Percentiles rank a stretch among this genome's conserved stretches.
Conservation (phyloP, 2,113 vertebrate genomes). For the Phylloscopus trochilus region DNA sequence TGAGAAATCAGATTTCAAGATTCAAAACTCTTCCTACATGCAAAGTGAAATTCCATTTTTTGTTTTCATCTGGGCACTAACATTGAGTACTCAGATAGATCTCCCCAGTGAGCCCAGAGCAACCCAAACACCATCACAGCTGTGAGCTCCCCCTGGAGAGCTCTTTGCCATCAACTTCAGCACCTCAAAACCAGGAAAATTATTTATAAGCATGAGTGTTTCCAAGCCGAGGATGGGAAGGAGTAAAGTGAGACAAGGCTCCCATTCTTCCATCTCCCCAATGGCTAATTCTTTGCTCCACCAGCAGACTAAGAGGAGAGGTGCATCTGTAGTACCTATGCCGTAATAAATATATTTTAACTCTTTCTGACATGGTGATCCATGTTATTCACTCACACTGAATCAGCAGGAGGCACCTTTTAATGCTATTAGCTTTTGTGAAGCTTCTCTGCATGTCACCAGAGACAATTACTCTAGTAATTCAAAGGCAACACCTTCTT, state of each 20-base stretch:
- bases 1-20: not conserved
- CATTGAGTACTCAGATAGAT: not conserved
- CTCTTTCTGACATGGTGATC: not conserved
- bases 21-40: not conserved
- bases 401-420: not conserved
- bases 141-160: not conserved
- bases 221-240: not conserved
- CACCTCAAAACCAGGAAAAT: not conserved
- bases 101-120: not conserved
- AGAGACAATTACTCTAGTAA: constrained; percentile 21
- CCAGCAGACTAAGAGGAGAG: not conserved
- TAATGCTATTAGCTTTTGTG: not conserved
- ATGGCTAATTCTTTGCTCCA: not conserved
- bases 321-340: not conserved
- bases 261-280: not conserved
- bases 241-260: not conserved
- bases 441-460: not conserved
- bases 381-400: not conserved
- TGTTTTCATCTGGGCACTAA: not conserved
- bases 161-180: not conserved
- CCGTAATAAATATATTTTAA: not conserved
- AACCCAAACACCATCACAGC: not conserved
- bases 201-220: not conserved
- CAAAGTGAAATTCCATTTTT: not conserved
- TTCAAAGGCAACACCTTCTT: constrained; percentile 32